Percentiles rank a stretch among this genome's conserved stretches.
Conservation (phyloP, 2,888 invertebrate species). For the Liodrosophila aerea region DNA sequence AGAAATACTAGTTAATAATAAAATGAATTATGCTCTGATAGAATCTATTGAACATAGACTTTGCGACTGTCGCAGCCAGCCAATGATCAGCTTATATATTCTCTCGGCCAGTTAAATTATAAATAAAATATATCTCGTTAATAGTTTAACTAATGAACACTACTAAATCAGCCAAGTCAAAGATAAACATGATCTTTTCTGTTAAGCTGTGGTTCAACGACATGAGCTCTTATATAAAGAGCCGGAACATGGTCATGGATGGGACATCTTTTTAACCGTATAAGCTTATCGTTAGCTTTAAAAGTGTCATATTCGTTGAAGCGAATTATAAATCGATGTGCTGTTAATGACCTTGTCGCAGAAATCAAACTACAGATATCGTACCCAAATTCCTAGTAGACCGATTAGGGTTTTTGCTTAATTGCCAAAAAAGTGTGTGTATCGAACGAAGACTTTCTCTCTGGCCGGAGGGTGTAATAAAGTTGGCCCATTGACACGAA, state of each 20-base stretch:
- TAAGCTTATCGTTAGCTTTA: conserved; percentile 20
- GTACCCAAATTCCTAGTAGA: conserved; percentile 46
- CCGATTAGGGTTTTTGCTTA: conserved; percentile 47
- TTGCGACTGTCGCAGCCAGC: no score
- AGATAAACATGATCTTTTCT: conserved; percentile 27
- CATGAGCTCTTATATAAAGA: conserved; percentile 18
- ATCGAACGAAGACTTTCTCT: conserved; percentile 56
- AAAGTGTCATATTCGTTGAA: conserved; percentile 14
- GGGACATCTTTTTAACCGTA: no score
- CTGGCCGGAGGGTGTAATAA: conserved; percentile 57
- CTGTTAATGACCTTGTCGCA: conserved; percentile 49
- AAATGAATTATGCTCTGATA: no score
- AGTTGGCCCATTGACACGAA: conserved; percentile 65
- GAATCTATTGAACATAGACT: no score
- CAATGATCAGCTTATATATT: no score
- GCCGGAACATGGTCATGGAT: conserved; percentile 2
- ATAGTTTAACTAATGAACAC: conserved; percentile 7
- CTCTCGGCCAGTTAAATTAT: conserved; percentile 3
- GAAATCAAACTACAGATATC: conserved; percentile 19
- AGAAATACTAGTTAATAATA: no score
- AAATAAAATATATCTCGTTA: conserved; percentile 7
- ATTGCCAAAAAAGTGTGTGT: conserved; percentile 21
- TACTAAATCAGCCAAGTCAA: conserved; percentile 9
- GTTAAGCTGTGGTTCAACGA: conserved; percentile 15
- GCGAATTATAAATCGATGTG: conserved; percentile 25